Conservation (phyloP, 1,140 invertebrate genomes). For the Bombus cullumanus region DNA sequence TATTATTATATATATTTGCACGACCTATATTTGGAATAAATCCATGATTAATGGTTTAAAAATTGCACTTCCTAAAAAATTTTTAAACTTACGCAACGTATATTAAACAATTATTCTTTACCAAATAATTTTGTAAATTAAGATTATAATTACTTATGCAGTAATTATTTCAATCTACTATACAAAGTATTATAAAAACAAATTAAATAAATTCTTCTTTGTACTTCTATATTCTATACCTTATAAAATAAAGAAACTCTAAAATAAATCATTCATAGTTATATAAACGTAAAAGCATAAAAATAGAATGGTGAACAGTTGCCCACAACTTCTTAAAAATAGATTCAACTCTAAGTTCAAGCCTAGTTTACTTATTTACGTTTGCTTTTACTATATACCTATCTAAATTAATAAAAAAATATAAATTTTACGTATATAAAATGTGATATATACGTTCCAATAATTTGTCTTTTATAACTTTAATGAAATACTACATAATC, state of each 20-base stretch:
- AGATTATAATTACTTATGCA: background rate
- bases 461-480: background rate
- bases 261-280: background rate
- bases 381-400: background rate
- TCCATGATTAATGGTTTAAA: background rate
- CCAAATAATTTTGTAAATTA: background rate
- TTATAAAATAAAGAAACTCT: background rate
- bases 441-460: background rate
- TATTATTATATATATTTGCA: background rate
- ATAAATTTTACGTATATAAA: background rate
- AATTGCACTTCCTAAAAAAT: background rate
- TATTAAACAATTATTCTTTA: background rate
- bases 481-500: background rate
- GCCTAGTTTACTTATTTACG: conserved; percentile 8
- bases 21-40: background rate
- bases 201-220: background rate
- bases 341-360: conserved; percentile 14
- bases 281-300: background rate
- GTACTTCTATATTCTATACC: background rate
- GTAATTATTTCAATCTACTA: background rate
- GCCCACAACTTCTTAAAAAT: background rate
- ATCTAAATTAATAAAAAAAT: conserved; percentile 30
- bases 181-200: background rate
- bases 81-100: background rate
- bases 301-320: background rate